Conservation (phyloP, 2,113 vertebrate genomes). For the Platichthys flesus region DNA sequence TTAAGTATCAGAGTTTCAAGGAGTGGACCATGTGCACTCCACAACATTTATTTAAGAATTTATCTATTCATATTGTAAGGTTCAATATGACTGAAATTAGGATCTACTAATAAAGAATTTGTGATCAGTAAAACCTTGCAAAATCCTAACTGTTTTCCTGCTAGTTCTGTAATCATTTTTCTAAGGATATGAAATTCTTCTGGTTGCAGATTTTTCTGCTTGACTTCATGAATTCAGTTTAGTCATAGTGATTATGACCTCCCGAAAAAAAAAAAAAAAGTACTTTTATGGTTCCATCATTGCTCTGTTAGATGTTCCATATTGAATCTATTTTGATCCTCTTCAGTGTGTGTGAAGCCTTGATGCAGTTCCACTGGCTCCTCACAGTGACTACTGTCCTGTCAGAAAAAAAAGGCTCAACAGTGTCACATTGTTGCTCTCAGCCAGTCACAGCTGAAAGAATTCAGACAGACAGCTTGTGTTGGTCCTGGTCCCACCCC, state of each 20-base stretch:
- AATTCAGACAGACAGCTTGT: conserved; percentile 32
- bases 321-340: background rate
- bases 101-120: background rate
- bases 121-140: no score
- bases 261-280: no score
- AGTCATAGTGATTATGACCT: no score
- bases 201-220: background rate
- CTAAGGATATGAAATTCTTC: background rate
- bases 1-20: no score
- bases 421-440: conserved; percentile 25
- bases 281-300: background rate
- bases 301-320: background rate
- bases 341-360: no score
- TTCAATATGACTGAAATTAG: background rate
- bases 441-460: conserved; percentile 40
- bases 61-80: no score
- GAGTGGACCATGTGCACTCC: no score
- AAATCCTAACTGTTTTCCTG: no score
- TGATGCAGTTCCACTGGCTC: background rate
- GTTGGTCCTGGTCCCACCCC: conserved; percentile 7
- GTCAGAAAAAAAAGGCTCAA: background rate
- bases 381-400: background rate
- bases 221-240: no score
- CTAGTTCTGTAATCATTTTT: background rate
- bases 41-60: background rate